Percentiles rank a stretch among this genome's conserved stretches.
Evolutionary conservation across 2,888 invertebrate genomes (phyloP).

Genomic region (Microctonus hyperodae): DNA sequence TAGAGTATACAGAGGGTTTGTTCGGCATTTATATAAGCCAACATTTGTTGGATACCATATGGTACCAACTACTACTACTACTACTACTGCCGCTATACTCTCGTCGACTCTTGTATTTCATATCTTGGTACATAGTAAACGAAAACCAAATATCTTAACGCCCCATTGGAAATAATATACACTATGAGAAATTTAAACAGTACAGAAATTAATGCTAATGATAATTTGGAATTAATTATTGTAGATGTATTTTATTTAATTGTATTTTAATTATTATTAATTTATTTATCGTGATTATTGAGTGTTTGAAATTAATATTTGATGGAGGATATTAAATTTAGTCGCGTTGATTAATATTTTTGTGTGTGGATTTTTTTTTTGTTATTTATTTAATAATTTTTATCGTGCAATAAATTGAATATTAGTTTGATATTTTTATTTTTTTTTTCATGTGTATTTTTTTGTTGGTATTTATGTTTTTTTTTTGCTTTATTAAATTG

Average conservation of each 20-base stretch:
- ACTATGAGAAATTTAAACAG: not conserved
- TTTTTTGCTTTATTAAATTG: not conserved
- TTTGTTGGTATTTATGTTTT: too few species aligned
- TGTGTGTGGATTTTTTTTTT: too few species aligned
- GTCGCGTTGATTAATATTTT: too few species aligned
- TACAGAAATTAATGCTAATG: not conserved
- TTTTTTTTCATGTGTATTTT: too few species aligned
- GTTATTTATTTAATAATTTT: too few species aligned
- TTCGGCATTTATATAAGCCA: conserved; percentile 20
- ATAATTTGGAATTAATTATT: not conserved
- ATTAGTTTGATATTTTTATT: too few species aligned
- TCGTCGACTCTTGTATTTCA: not conserved
- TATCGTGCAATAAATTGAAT: too few species aligned
- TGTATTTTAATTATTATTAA: not conserved
- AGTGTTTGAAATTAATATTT: too few species aligned
- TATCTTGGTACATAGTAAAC: not conserved
- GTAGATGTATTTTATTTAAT: not conserved
- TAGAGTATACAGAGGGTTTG: not conserved
- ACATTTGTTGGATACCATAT: conserved; percentile 23
- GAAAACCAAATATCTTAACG: not conserved
- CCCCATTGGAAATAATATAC: not conserved
- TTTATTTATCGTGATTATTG: not conserved
- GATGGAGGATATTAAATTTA: too few species aligned
- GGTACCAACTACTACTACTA: conserved; percentile 1
- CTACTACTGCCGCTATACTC: not conserved